Conservation (phyloP, 2,113 vertebrate species). For the Nerophis lumbriciformis region DNA sequence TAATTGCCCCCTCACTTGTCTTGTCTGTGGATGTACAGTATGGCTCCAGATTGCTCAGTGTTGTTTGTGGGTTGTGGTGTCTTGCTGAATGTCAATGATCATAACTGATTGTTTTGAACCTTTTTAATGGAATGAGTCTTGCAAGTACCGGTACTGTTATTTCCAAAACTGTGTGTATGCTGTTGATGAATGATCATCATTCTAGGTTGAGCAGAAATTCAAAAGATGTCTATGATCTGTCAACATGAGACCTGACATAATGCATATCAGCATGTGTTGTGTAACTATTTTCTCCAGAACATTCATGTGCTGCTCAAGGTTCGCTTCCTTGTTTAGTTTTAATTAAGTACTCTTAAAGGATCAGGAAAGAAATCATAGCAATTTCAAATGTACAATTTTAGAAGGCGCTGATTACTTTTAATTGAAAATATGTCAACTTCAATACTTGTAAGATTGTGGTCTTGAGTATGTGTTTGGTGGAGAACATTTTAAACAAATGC, state of each 20-base stretch:
- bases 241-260: neutral
- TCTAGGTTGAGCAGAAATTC: neutral
- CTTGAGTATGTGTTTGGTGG: conserved; percentile 26
- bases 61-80: conserved; percentile 62
- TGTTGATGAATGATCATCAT: conserved; percentile 1
- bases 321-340: neutral
- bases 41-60: conserved; percentile 57
- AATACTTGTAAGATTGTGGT: conserved; percentile 33
- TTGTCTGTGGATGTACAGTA: conserved; percentile 60
- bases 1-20: conserved; percentile 54
- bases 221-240: neutral
- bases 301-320: neutral
- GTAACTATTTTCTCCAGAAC: neutral
- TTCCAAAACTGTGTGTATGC: neutral
- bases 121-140: conserved; percentile 27
- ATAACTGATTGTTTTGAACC: conserved; percentile 45
- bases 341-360: neutral
- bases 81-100: conserved; percentile 54
- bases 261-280: neutral
- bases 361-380: neutral
- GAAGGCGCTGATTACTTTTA: neutral
- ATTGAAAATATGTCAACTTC: neutral
- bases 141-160: conserved; percentile 34
- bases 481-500: conserved; percentile 28
- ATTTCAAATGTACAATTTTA: neutral